These are phyloP conservation scores for Falcaria lacertinaria DNA, from an alignment of 2,888 invertebrate genomes.

Conservation along the genomic window DNA sequence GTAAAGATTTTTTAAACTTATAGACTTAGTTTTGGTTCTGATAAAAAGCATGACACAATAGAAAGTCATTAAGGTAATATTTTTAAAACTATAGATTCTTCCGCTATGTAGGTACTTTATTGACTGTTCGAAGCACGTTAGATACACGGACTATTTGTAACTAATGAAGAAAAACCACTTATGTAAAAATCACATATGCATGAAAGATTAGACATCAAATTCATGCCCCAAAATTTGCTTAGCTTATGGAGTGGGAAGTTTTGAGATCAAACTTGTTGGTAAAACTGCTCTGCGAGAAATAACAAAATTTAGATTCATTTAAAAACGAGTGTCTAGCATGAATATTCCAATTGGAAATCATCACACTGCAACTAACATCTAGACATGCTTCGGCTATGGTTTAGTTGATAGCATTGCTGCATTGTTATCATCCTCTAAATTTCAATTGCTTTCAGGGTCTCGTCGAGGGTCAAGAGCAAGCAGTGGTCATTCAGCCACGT, in stretches of 20 bases:
- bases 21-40: no score
- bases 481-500: constrained; percentile 88
- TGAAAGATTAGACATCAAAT: background rate
- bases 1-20: no score
- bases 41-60: no score
- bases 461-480: constrained; percentile 87
- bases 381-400: constrained; percentile 1
- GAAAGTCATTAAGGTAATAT: no score
- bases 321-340: background rate
- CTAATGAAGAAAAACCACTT: background rate
- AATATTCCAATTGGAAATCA: background rate
- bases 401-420: background rate
- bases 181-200: background rate
- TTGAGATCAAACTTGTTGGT: no score
- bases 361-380: background rate
- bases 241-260: background rate
- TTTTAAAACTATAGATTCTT: no score
- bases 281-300: no score
- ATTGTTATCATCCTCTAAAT: background rate
- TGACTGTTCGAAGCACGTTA: no score
- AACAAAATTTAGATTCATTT: background rate
- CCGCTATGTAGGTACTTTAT: no score
- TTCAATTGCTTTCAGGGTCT: constrained; percentile 50
- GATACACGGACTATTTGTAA: no score
- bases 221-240: background rate